phyloP scores from a whole-genome alignment of 2,888 invertebrate species.

The Ophonus ardosiacus region DNA sequence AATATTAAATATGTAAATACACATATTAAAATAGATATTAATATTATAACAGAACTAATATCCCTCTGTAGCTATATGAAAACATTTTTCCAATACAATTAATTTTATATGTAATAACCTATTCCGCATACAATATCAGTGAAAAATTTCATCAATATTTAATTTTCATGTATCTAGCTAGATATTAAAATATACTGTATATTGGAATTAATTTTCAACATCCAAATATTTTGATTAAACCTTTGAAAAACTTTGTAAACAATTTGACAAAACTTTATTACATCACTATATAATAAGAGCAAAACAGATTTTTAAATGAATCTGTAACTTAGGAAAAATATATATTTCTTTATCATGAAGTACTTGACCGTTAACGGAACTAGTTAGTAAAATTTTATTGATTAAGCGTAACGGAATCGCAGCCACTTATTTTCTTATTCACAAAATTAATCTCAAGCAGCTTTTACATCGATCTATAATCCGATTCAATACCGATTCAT shows the following conservation, averaged over 20 bases:
- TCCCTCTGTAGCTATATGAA: neutral
- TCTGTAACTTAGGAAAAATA: too few relatives aligned
- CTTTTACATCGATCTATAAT: too few relatives aligned
- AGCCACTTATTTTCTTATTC: too few relatives aligned
- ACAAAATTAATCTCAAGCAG: too few relatives aligned
- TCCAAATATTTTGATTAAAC: neutral
- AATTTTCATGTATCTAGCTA: slow-evolving; percentile 2
- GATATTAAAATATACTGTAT: neutral
- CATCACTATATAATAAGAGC: neutral
- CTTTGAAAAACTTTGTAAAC: neutral
- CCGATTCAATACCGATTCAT: too few relatives aligned
- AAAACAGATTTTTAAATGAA: too few relatives aligned
- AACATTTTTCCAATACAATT: neutral
- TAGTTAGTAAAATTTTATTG: too few relatives aligned
- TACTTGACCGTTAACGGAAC: too few relatives aligned
- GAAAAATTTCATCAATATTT: slow-evolving; percentile 5
- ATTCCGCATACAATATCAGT: neutral
- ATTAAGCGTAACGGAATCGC: too few relatives aligned
- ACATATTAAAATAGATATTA: neutral
- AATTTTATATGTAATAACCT: neutral
- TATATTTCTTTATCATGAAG: too few relatives aligned
- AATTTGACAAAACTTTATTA: neutral
- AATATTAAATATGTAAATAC: neutral
- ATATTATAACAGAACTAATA: neutral
- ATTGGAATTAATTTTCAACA: neutral